Conservation (phyloP, 1,140 invertebrate species). For the Lamellibrachia luymesi region DNA sequence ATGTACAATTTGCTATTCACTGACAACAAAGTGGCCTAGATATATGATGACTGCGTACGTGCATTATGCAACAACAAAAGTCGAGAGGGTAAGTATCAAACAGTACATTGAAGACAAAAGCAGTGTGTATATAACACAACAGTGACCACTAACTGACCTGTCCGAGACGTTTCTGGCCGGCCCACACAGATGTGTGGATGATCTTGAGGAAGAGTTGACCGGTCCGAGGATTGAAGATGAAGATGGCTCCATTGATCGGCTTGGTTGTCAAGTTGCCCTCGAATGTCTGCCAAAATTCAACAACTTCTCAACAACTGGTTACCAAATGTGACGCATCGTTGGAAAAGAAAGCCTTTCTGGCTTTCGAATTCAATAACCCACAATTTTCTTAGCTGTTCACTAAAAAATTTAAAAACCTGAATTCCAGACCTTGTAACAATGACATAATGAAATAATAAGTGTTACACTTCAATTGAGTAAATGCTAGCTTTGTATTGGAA, state of each 20-base stretch:
- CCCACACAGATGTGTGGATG: conserved; percentile 99
- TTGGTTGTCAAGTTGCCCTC: conserved; percentile 99
- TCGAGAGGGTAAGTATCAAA: background rate
- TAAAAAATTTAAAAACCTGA: background rate
- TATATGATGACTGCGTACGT: too few relatives aligned
- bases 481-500: background rate
- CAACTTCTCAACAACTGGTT: background rate
- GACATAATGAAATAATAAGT: background rate
- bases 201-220: conserved; percentile 99
- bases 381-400: background rate
- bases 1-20: too few relatives aligned
- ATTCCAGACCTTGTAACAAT: background rate
- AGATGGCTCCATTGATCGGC: conserved; percentile 99
- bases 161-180: conserved; percentile 74
- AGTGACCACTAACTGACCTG: conserved; percentile 47
- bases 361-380: background rate
- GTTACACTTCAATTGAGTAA: background rate
- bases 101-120: background rate
- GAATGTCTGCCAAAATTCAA: conserved; percentile 72
- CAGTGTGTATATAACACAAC: background rate
- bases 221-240: conserved; percentile 99
- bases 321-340: background rate
- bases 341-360: background rate
- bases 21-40: too few relatives aligned
- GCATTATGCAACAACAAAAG: too few relatives aligned